Evolutionary conservation across 2,113 vertebrate genomes (phyloP).

Genomic region (Leptobrachium leishanense): DNA sequence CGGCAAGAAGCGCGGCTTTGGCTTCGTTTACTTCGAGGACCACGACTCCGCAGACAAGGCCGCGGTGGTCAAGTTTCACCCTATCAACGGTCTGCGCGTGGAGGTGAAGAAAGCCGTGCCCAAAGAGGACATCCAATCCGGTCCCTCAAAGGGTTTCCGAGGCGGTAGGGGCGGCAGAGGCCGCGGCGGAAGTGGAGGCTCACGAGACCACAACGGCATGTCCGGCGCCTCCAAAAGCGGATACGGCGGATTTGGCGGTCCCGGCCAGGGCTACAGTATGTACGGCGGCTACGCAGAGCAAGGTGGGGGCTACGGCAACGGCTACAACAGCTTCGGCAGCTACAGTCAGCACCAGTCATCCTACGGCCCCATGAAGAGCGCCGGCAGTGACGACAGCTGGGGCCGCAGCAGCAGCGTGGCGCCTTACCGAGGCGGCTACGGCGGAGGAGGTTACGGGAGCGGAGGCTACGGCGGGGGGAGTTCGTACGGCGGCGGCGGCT

Average conservation of each 20-base stretch:
- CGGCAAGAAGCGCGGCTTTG: constrained; percentile 93
- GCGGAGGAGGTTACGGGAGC: constrained; percentile 67
- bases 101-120: constrained; percentile 93
- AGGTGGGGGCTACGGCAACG: constrained; percentile 79
- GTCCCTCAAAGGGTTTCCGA: constrained; percentile 61
- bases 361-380: constrained; percentile 90
- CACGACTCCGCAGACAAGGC: constrained; percentile 93
- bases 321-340: constrained; percentile 89
- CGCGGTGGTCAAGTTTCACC: constrained; percentile 90
- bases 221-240: constrained; percentile 78
- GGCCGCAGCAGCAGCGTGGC: constrained; percentile 85
- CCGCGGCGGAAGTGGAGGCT: constrained; percentile 62
- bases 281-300: constrained; percentile 71
- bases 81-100: constrained; percentile 86
- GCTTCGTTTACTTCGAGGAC: constrained; percentile 91
- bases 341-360: constrained; percentile 91
- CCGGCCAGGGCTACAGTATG: constrained; percentile 61
- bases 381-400: constrained; percentile 81
- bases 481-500: constrained; percentile 58
- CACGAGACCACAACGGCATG: constrained; percentile 76
- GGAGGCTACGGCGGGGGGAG: constrained; percentile 59
- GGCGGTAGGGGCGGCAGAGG: constrained; percentile 74
- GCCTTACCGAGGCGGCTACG: constrained; percentile 81
- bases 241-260: constrained; percentile 75
- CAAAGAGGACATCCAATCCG: constrained; percentile 82